Evolutionary conservation across 1,140 invertebrate species (phyloP).

Genomic region (Phortica variegata): DNA sequence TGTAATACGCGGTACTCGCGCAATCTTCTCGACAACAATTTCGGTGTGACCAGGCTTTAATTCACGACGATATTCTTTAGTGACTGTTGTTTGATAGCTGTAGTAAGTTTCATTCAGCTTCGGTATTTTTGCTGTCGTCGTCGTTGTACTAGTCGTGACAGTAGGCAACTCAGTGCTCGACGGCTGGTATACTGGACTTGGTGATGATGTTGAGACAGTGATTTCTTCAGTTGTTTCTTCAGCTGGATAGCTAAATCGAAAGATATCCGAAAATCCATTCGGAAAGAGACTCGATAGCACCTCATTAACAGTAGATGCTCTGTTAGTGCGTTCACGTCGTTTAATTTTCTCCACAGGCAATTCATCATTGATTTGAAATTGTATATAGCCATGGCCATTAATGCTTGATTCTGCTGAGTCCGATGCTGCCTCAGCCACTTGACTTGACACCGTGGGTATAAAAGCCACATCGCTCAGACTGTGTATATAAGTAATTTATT

Average conservation of each 20-base stretch:
- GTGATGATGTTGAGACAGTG: background rate
- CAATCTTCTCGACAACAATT: conserved; percentile 44
- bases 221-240: conserved; percentile 1
- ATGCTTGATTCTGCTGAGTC: too few species aligned
- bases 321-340: conserved; percentile 14
- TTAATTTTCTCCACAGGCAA: conserved; percentile 9
- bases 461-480: conserved; percentile 18
- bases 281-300: conserved; percentile 47
- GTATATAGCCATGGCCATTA: conserved; percentile 44
- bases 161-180: conserved; percentile 17
- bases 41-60: conserved; percentile 42
- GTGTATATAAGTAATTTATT: background rate
- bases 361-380: conserved; percentile 41
- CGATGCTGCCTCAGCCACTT: too few species aligned
- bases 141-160: conserved; percentile 5
- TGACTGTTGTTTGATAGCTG: conserved; percentile 39
- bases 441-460: conserved; percentile 27
- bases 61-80: conserved; percentile 41
- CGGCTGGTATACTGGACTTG: conserved; percentile 12
- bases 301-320: conserved; percentile 41
- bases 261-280: conserved; percentile 50
- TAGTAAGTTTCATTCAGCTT: conserved; percentile 31
- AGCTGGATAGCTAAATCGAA: conserved; percentile 38
- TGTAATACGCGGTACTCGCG: background rate
- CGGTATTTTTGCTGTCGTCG: conserved; percentile 21